phyloP scores from a whole-genome alignment of 2,888 invertebrate species.

The Catocala nupta region DNA sequence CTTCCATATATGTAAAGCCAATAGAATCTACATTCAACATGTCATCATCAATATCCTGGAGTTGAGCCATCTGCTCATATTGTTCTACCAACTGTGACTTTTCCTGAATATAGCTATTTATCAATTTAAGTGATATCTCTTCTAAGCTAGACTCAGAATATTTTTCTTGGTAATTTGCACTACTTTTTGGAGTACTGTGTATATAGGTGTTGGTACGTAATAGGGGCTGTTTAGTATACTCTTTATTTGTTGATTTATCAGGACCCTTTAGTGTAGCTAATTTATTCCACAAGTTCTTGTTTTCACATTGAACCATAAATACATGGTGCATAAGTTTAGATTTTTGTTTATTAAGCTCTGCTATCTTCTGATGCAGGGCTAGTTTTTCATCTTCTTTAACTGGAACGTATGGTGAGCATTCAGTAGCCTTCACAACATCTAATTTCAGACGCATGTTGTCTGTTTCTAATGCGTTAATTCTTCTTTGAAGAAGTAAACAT shows the following conservation, averaged over 20 bases:
- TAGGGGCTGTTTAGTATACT: slow-evolving; percentile 68
- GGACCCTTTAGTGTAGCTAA: slow-evolving; percentile 85
- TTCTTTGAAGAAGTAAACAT: slow-evolving; percentile 91
- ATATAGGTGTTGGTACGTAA: slow-evolving; percentile 89
- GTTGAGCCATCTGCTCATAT: slow-evolving; percentile 89
- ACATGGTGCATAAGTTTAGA: slow-evolving; percentile 92
- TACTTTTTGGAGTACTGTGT: slow-evolving; percentile 89
- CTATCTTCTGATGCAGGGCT: slow-evolving; percentile 88
- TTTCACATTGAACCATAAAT: slow-evolving; percentile 93
- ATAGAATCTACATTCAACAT: slow-evolving; percentile 87
- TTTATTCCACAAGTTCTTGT: slow-evolving; percentile 92
- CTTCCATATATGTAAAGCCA: slow-evolving; percentile 89
- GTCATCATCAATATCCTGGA: slow-evolving; percentile 85
- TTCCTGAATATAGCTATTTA: slow-evolving; percentile 90
- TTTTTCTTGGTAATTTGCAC: slow-evolving; percentile 85
- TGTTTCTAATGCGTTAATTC: slow-evolving; percentile 90
- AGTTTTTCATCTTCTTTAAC: slow-evolving; percentile 81
- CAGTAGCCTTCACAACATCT: slow-evolving; percentile 67
- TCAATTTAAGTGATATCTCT: slow-evolving; percentile 91
- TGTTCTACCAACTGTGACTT: slow-evolving; percentile 90
- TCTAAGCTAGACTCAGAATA: slow-evolving; percentile 90
- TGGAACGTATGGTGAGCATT: slow-evolving; percentile 67
- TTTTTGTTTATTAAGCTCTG: slow-evolving; percentile 91
- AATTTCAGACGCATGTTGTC: slow-evolving; percentile 90
- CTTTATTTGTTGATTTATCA: slow-evolving; percentile 64